Percentiles rank a stretch among this genome's conserved stretches.
phyloP scores from a whole-genome alignment of 2,888 invertebrate genomes.

The Zaprionus bogoriensis region DNA sequence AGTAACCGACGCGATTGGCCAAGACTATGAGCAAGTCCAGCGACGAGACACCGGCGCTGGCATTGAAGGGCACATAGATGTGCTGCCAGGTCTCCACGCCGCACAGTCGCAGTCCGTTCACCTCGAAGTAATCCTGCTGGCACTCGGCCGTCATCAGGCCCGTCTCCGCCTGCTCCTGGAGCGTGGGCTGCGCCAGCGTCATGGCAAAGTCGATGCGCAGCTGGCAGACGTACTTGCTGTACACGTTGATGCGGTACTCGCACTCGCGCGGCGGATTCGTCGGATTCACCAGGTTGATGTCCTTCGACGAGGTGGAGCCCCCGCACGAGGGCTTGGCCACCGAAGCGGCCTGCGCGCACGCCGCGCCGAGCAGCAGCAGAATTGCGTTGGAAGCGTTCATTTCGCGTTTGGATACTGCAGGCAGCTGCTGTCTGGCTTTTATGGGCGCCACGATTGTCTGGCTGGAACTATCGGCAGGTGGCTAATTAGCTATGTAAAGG shows the following conservation, averaged over 20 bases:
- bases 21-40: slow-evolving; percentile 44
- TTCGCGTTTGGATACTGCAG: not conserved
- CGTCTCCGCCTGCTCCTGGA: slow-evolving; percentile 25
- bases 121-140: slow-evolving; percentile 57
- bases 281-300: slow-evolving; percentile 62
- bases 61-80: slow-evolving; percentile 71
- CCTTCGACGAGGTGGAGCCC: slow-evolving; percentile 62
- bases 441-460: slow-evolving; percentile 29
- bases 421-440: slow-evolving; percentile 30
- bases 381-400: slow-evolving; percentile 46
- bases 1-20: slow-evolving; percentile 53
- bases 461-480: not conserved
- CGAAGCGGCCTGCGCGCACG: slow-evolving; percentile 43
- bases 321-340: slow-evolving; percentile 71
- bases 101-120: slow-evolving; percentile 82
- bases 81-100: slow-evolving; percentile 86
- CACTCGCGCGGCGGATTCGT: slow-evolving; percentile 61
- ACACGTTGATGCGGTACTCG: slow-evolving; percentile 55
- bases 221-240: slow-evolving; percentile 71
- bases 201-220: slow-evolving; percentile 74
- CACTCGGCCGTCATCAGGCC: slow-evolving; percentile 63
- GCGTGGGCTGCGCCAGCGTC: slow-evolving; percentile 69
- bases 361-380: slow-evolving; percentile 5
- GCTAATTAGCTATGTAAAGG: slow-evolving; percentile 40
- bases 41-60: slow-evolving; percentile 58